Evolutionary conservation across 1,140 invertebrate genomes (phyloP), one percentile per base, ranked within the genome.

Genomic region (Drosophila sp.): DNA sequence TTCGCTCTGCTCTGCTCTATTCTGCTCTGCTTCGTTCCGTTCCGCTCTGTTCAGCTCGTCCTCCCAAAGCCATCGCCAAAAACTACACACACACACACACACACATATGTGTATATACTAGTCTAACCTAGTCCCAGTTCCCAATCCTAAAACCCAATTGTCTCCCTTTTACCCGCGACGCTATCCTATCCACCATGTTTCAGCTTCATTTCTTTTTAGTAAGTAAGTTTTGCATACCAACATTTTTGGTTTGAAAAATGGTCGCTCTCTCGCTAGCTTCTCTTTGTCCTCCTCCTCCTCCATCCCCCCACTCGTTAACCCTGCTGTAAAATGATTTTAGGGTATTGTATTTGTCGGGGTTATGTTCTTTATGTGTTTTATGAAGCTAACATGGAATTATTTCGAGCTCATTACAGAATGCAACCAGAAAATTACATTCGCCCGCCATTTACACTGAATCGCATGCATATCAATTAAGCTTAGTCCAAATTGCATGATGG

Each of bases 351-450:
- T 50, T 50, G 44, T 50, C 25, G 23, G 23, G 44, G 7, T 50
- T 50, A 50, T 50, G 44, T 50, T 8, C 44, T 54, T 79, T 79
- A 57, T 47, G 63, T 38, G 57, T 55, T 80, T 67, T 25, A 56
- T 57, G 84, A 41, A n/a, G 32, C 62, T 56, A 71, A 71, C 73
- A 77, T 71, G 60, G 56, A 70, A 85, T 76, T 84, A 83, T 83
- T 84, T 76, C 66, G 56, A 76, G 65, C 76, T 79, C 72, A 79
- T 83, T 83, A 72, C 69, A 70, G 72, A 68, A 61, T 62, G 72
- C 65, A 62, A 1, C 62, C 65, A 69, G 38, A 38, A 50, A 50
- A 50, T 50, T 61, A 70, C 55, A 66, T 27, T 41, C n/a, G n/a
- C 44, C 29, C 54, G 38, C 38, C 64, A 72, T 62, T 63, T 50